Base-by-base conservation (phyloP, 2,797 vertebrate species). In the Bradypodion ventrale region DNA sequence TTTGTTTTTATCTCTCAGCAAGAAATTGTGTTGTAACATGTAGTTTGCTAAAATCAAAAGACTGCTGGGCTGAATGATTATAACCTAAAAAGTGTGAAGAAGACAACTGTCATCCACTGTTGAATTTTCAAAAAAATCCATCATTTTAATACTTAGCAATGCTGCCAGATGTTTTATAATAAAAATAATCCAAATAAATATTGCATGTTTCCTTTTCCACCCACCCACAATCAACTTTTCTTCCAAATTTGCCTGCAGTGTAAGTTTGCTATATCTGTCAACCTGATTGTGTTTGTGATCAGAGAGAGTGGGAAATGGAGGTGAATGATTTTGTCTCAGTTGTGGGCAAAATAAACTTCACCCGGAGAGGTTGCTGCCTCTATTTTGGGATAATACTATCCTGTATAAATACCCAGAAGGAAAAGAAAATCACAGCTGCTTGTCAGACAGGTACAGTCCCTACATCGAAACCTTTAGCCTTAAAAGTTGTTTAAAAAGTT, bases 31-130 rank as follows among this genome's bases (percentile, higher is more conserved):
- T 59, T 75, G 46, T 69, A 83, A 75, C 10, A 78, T 66, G 75
- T 74, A 21, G 62, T 75, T 83, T 80, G 60, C 37, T 68, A 74
- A 83, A 83, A 68, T 59, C 19, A 27, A 79, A 87, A 40, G 60
- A 63, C 23, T 78, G 40, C 8, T 27, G 44, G 5, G 19, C 63
- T 65, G 37, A n/a, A 72, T 23, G 37, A 60, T 32, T 42, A 9
- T 32, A 85, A 42, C 42, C 27, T 21, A 52, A 23, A 44, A 72
- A 69, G 62, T 3, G 44, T 32, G 32, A 73, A 10, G 37, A 66
- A n/a, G n/a, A n/a, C 2, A 8, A 35, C 60, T 52, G 65, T 78
- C 63, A 82, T 16, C 37, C 69, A 13, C 25, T 69, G 23, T 42
- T 49, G 35, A 52, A 12, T 60, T 76, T 21, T 81, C 81, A 69